Conservation (phyloP, 2,797 vertebrate genomes). For the Varecia variegata region DNA sequence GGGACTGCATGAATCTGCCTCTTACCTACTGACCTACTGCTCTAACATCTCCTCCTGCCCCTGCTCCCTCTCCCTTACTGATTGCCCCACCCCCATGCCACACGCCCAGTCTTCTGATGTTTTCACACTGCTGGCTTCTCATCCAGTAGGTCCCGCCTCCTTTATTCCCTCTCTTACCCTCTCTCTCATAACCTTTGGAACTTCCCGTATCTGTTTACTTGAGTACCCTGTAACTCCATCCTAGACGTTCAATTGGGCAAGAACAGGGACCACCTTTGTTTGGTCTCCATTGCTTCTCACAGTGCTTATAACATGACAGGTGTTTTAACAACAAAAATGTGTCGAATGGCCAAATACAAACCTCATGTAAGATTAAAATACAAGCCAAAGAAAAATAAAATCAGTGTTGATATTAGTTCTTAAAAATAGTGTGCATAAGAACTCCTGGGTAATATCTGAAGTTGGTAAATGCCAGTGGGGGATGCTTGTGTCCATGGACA, state of each 20-base stretch:
- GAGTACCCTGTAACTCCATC: not conserved
- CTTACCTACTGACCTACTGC: not conserved
- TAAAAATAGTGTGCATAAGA: not conserved
- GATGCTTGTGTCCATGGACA: not conserved
- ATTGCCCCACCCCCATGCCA: fast-evolving
- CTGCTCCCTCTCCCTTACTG: too few species aligned
- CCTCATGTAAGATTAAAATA: not conserved
- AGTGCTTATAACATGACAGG: not conserved
- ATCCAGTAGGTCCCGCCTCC: too few species aligned
- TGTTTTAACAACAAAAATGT: not conserved
- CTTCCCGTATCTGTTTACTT: not conserved
- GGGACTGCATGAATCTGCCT: not conserved
- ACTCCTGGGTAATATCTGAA: not conserved
- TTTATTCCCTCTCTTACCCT: not conserved
- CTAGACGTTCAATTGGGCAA: not conserved
- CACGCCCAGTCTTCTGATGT: not conserved
- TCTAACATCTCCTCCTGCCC: not conserved
- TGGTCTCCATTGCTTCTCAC: not conserved
- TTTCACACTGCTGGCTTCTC: not conserved
- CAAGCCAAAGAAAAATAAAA: not conserved
- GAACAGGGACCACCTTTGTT: not conserved
- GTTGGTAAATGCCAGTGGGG: not conserved
- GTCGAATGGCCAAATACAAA: not conserved
- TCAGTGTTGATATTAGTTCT: not conserved
- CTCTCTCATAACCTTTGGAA: not conserved